Evolutionary conservation across 1,140 invertebrate genomes (phyloP).

Genomic region (Chironomus striatipennis): DNA sequence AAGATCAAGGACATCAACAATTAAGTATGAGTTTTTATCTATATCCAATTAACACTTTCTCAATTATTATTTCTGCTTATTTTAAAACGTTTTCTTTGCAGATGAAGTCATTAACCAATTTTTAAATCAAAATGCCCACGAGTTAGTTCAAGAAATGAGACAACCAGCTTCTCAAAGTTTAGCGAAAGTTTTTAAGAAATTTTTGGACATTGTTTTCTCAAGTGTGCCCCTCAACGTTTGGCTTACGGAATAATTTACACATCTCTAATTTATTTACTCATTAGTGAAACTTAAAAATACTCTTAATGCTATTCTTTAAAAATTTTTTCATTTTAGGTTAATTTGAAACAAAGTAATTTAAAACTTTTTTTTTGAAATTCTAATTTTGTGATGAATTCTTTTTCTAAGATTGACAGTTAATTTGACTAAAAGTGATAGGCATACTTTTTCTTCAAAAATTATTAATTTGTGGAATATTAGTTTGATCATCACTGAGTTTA

Average conservation of each 20-base stretch:
- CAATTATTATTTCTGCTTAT: not conserved
- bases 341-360: no score
- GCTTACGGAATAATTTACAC: constrained; percentile 45
- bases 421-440: no score
- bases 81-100: not conserved
- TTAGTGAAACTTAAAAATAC: no score
- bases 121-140: constrained; percentile 66
- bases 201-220: constrained; percentile 60
- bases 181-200: constrained; percentile 61
- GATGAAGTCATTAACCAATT: constrained; percentile 73
- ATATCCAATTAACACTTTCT: not conserved
- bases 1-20: constrained; percentile 60
- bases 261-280: no score
- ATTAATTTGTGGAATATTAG: no score
- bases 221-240: constrained; percentile 61
- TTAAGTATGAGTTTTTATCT: constrained; percentile 45
- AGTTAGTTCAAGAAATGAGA: constrained; percentile 72
- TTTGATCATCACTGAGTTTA: no score
- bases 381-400: no score
- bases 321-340: no score
- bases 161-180: constrained; percentile 62
- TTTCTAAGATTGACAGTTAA: no score
- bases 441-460: no score
- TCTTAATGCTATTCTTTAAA: no score
- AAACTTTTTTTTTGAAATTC: no score